phyloP scores from a whole-genome alignment of 2,888 invertebrate species.

The Malachius bipustulatus region DNA sequence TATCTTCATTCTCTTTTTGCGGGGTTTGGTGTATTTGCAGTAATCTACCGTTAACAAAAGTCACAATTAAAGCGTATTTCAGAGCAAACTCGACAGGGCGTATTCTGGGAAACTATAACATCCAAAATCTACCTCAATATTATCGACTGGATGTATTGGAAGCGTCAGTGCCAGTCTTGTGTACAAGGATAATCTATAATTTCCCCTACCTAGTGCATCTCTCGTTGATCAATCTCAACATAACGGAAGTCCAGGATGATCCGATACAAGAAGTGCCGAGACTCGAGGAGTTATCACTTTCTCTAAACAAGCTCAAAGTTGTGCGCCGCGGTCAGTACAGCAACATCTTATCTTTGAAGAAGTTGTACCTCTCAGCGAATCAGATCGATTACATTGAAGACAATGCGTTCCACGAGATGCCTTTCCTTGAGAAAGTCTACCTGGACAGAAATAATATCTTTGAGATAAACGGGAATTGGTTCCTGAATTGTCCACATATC shows the following conservation, averaged over 20 bases:
- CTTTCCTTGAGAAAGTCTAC: not conserved
- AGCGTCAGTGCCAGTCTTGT: not conserved
- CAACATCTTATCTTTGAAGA: not conserved
- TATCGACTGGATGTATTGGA: not conserved
- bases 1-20: too few species aligned
- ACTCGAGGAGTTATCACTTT: not conserved
- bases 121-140: not conserved
- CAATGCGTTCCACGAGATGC: not conserved
- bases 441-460: slow-evolving; percentile 1
- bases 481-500: slow-evolving; percentile 2
- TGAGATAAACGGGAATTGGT: too few species aligned
- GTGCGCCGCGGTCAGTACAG: not conserved
- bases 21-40: too few species aligned
- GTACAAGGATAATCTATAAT: not conserved
- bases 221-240: not conserved
- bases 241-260: not conserved
- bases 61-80: not conserved
- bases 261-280: not conserved
- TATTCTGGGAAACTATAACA: not conserved
- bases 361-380: not conserved
- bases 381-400: not conserved
- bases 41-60: not conserved
- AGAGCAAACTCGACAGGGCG: not conserved
- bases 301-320: not conserved
- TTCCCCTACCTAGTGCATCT: not conserved